phyloP scores from a whole-genome alignment of 2,113 vertebrate genomes.

The Alethe castanea region DNA sequence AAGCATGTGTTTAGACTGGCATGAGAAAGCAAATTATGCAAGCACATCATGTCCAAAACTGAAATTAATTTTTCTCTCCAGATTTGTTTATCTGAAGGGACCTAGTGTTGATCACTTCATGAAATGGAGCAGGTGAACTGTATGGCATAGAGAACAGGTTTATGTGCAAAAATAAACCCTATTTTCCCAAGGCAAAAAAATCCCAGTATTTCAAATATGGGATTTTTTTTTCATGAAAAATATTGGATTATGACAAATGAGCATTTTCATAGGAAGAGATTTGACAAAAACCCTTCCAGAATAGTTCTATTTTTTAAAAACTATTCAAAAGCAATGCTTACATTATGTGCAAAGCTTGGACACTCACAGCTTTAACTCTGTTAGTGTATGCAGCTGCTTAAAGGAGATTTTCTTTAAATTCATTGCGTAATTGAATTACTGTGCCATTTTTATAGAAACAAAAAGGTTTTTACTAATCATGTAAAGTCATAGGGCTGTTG shows the following conservation, averaged over 20 bases:
- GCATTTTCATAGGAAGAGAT: not conserved
- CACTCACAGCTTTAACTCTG: not conserved
- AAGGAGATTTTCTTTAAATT: not conserved
- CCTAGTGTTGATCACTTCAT: not conserved
- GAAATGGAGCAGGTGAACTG: not conserved
- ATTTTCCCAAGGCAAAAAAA: not conserved
- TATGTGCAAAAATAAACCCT: not conserved
- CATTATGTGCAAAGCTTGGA: not conserved
- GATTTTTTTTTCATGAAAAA: not conserved
- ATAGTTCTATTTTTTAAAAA: not conserved
- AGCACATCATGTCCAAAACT: not conserved
- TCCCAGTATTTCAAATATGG: not conserved
- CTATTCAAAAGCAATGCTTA: not conserved
- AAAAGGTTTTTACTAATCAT: not conserved
- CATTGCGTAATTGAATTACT: not conserved
- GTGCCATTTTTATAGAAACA: not conserved
- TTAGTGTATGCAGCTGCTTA: not conserved
- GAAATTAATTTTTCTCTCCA: not conserved
- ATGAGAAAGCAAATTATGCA: not conserved
- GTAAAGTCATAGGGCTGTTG: not conserved
- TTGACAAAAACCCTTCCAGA: not conserved
- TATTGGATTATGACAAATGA: not conserved
- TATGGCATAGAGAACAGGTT: not conserved
- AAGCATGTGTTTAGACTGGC: not conserved
- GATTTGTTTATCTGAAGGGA: constrained; percentile 13